These are phyloP conservation scores for Nothoprocta perdicaria DNA, from an alignment of 2,113 vertebrate species.

Conservation along the genomic window DNA sequence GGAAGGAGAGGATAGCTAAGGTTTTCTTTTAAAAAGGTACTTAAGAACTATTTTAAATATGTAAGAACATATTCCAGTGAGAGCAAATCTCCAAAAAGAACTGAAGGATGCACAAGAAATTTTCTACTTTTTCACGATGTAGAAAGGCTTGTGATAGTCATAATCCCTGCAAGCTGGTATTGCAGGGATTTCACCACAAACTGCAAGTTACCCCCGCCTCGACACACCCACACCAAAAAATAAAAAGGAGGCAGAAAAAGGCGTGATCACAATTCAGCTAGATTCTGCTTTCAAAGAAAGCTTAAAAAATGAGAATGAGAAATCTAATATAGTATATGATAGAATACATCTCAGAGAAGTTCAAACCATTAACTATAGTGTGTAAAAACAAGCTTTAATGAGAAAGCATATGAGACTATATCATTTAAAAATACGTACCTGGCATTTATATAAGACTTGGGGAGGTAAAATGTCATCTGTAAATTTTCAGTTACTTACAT, in stretches of 20 bases:
- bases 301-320: background rate
- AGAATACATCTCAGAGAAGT: background rate
- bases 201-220: background rate
- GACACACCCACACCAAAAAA: background rate
- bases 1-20: background rate
- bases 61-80: background rate
- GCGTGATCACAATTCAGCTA: background rate
- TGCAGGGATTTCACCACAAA: background rate
- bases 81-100: background rate
- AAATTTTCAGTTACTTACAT: slow-evolving; percentile 14
- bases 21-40: background rate
- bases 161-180: background rate
- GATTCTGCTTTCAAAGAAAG: background rate
- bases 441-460: background rate
- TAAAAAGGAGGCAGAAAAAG: background rate
- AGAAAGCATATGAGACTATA: background rate
- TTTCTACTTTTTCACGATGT: background rate
- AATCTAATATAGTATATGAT: background rate
- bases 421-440: background rate
- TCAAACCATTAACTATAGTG: background rate
- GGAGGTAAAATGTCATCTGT: slow-evolving; percentile 15
- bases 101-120: background rate
- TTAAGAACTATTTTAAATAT: background rate
- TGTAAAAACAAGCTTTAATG: background rate
- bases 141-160: background rate